These are phyloP conservation scores for Apeltes quadracus DNA, from an alignment of 2,113 vertebrate genomes.

Conservation along the genomic window DNA sequence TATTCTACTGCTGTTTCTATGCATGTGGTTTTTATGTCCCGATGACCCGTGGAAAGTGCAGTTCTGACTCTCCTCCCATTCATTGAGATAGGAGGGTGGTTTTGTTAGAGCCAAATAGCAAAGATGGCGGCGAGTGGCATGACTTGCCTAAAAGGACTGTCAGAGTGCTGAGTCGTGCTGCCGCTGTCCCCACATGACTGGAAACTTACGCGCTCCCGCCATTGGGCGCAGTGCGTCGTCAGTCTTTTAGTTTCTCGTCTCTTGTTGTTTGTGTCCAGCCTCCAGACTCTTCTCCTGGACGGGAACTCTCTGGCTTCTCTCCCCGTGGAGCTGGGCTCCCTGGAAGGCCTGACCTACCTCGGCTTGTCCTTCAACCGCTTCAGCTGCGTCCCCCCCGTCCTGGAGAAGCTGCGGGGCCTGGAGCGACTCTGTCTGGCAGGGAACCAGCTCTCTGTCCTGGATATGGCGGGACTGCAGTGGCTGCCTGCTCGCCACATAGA, in stretches of 20 bases:
- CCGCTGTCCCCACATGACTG: slow-evolving; percentile 1
- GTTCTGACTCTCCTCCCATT: too few relatives aligned
- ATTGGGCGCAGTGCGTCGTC: too few relatives aligned
- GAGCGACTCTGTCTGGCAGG: slow-evolving; percentile 96
- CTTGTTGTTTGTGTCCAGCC: slow-evolving; percentile 74
- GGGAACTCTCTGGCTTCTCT: slow-evolving; percentile 89
- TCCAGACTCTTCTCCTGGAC: slow-evolving; percentile 95
- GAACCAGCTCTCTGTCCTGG: slow-evolving; percentile 84
- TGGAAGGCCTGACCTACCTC: slow-evolving; percentile 89
- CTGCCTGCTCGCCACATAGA: slow-evolving; percentile 90
- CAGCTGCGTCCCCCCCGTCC: slow-evolving; percentile 83
- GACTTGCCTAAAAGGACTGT: too few relatives aligned
- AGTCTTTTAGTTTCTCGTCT: neutral
- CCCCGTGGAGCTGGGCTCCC: slow-evolving; percentile 87
- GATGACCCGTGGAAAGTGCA: too few relatives aligned
- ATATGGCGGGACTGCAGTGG: slow-evolving; percentile 83
- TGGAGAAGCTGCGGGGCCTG: slow-evolving; percentile 86
- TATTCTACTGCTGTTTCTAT: too few relatives aligned
- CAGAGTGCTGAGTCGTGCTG: slow-evolving; percentile 46
- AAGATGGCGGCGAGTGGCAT: too few relatives aligned
- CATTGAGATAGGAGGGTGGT: too few relatives aligned
- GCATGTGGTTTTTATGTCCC: too few relatives aligned
- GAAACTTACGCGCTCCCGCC: neutral
- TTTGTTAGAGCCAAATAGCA: too few relatives aligned
- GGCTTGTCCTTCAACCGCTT: slow-evolving; percentile 96